Evolutionary conservation across 2,888 invertebrate genomes (phyloP), one percentile per base, ranked within the genome.

Genomic region (Keiferia lycopersicella): DNA sequence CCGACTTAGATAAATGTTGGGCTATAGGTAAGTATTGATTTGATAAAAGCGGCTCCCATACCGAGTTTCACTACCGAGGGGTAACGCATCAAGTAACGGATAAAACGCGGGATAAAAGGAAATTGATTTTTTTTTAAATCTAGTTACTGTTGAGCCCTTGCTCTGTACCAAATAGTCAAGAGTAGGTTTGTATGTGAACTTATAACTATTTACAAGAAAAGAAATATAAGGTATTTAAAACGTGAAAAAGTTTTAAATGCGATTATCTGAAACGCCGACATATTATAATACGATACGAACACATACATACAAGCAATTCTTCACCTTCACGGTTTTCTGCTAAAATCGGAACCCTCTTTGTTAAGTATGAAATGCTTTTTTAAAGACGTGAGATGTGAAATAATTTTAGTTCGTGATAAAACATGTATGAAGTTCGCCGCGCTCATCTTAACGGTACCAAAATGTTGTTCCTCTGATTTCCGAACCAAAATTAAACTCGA

Each of bases 1-100:
- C 61, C 67, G 16, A 34, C 67, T 65, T 62, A 66, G 59, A 11
- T 30, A 41, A 22, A 30, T 64, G 22, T 16, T n/a, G 58, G 12
- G n/a, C n/a, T 12, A 26, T 22, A 50, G 16, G 16, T 50, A 51
- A 8, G 8, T 34, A 10, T 34, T 34, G 30, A 3, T 45, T 7
- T n/a, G 45, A n/a, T 41, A 45, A 6, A 45, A n/a, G 4, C 6
- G n/a, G 16, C 16, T 6, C 16, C n/a, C n/a, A 7, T 8, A 45
- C 45, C 8, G 10, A 8, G 30, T 30, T n/a, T n/a, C n/a, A n/a
- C n/a, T n/a, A n/a, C n/a, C 30, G 30, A 4, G 30, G 30, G 2
- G 30, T 30, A 30, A 4, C 30, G 6, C 30, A 30, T 30, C 6
- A 34, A 4, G 34, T 8, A 4, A 26, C 26, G 26, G 3, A 4